Percentiles rank a stretch among this genome's conserved stretches.
Evolutionary conservation across 2,888 invertebrate species (phyloP).

Genomic region (Pecten maximus): DNA sequence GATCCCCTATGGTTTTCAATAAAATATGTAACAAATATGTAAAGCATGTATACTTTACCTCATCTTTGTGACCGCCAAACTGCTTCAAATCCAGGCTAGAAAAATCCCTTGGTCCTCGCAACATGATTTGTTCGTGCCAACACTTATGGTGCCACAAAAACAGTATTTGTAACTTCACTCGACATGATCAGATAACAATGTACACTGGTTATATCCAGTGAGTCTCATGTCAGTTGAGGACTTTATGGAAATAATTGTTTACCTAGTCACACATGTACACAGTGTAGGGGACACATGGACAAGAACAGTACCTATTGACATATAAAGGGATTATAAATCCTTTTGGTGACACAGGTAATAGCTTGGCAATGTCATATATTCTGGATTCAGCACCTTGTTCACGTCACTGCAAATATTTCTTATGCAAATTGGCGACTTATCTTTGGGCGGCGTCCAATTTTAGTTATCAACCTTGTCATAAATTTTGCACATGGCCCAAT

Average conservation of each 20-base stretch:
- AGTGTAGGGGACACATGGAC: background rate
- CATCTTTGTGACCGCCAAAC: conserved; percentile 80
- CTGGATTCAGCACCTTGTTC: conserved; percentile 16
- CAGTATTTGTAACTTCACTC: background rate
- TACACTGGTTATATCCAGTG: background rate
- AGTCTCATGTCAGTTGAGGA: background rate
- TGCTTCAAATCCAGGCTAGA: conserved; percentile 71
- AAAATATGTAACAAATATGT: background rate
- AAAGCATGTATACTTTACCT: conserved; percentile 67
- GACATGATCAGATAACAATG: background rate
- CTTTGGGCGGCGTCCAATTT: background rate
- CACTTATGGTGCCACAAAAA: background rate
- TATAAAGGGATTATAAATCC: background rate
- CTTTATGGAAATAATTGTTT: background rate
- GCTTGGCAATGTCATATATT: background rate
- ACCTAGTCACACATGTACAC: background rate
- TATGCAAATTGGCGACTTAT: background rate
- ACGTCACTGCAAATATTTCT: conserved; percentile 1
- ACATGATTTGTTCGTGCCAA: conserved; percentile 58
- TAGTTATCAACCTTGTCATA: background rate
- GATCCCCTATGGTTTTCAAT: too few relatives aligned
- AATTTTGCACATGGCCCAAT: conserved; percentile 30
- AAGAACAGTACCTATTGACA: background rate
- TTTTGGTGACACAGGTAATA: background rate
- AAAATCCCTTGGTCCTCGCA: conserved; percentile 72